Conservation (phyloP, 2,797 vertebrate genomes). For the Danionella dracula region DNA sequence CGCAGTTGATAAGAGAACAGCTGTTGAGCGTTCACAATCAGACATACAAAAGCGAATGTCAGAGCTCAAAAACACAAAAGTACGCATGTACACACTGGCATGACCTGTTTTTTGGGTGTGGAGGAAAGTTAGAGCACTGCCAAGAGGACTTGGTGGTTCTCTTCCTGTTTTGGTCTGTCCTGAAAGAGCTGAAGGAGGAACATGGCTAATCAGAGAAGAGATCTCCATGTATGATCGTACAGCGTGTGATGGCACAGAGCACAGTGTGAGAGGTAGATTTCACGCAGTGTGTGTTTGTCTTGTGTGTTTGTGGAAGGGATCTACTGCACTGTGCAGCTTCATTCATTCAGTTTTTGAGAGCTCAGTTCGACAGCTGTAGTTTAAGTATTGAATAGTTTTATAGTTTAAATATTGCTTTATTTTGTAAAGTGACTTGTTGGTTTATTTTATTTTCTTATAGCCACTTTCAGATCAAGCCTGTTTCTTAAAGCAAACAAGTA, state of each 20-base stretch:
- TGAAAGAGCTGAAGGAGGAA: conserved; percentile 7
- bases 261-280: not conserved
- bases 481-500: no score
- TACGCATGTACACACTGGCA: conserved; percentile 15
- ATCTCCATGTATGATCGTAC: conserved; percentile 20
- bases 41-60: not conserved
- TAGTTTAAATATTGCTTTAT: no score
- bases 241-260: not conserved
- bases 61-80: conserved; percentile 7
- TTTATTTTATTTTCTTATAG: no score
- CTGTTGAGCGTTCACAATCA: conserved; percentile 9
- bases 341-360: no score
- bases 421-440: no score
- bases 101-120: conserved; percentile 31
- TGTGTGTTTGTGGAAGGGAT: not conserved
- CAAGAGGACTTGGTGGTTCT: conserved; percentile 12
- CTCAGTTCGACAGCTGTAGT: no score
- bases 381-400: no score
- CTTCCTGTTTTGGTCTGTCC: conserved; percentile 25
- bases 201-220: not conserved
- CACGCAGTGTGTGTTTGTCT: not conserved
- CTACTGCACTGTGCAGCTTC: not conserved
- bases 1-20: conserved; percentile 18
- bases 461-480: no score
- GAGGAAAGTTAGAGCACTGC: not conserved